Percentiles rank a stretch among this genome's conserved stretches.
phyloP scores from a whole-genome alignment of 2,797 vertebrate genomes.

The Phataginus tricuspis region DNA sequence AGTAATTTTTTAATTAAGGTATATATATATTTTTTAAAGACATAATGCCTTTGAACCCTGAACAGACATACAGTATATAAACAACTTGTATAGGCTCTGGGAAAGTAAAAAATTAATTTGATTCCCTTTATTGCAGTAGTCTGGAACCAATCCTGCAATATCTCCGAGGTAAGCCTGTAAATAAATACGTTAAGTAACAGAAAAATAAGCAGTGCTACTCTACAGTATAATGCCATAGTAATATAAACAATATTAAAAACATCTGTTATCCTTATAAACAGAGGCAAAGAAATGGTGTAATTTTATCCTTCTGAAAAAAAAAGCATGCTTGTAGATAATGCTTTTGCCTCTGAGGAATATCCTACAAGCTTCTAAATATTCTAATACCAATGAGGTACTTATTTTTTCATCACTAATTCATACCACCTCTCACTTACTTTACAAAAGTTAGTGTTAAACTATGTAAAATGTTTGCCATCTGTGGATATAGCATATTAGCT shows the following conservation, averaged over 20 bases:
- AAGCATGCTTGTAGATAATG: neutral
- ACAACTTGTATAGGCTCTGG: neutral
- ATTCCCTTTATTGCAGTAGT: neutral
- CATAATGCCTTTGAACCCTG: neutral
- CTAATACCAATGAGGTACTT: neutral
- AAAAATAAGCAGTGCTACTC: slow-evolving; percentile 5
- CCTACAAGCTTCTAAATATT: neutral
- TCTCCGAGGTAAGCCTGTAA: neutral
- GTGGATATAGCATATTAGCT: neutral
- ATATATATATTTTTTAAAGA: neutral
- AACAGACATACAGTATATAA: neutral
- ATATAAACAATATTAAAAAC: neutral
- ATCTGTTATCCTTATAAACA: neutral
- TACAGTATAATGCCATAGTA: neutral
- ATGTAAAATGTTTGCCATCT: neutral
- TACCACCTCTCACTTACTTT: neutral
- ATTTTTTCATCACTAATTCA: neutral
- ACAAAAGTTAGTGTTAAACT: neutral
- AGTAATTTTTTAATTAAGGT: neutral
- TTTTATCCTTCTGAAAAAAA: slow-evolving; percentile 27
- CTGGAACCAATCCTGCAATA: neutral
- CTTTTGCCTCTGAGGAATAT: neutral
- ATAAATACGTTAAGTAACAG: neutral
- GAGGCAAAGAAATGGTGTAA: slow-evolving; percentile 22
- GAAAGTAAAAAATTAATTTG: neutral